Evolutionary conservation across 2,797 vertebrate species (phyloP).

Genomic region (Simalia tracyae): DNA sequence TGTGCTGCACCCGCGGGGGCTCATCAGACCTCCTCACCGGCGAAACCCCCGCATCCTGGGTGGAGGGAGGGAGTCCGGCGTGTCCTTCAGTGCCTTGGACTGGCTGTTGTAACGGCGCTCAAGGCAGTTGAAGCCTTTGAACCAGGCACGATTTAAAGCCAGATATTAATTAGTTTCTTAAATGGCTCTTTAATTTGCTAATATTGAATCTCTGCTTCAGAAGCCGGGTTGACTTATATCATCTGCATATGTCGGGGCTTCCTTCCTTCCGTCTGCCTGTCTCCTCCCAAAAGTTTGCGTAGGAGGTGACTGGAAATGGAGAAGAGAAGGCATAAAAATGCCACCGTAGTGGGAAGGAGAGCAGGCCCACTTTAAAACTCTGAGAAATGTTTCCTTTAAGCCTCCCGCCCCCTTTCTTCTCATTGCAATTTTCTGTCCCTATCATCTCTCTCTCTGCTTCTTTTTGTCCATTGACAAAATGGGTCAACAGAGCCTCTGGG

Average conservation of each 20-base stretch:
- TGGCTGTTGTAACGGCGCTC: background rate
- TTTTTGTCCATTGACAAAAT: background rate
- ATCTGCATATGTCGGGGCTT: background rate
- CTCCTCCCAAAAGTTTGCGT: background rate
- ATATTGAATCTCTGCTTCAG: constrained; percentile 22
- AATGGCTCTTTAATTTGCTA: constrained; percentile 20
- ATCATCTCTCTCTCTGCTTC: background rate
- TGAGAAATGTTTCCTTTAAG: background rate
- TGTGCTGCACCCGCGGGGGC: too few species aligned
- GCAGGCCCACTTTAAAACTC: background rate
- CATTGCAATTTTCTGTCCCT: background rate
- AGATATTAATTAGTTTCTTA: constrained; percentile 43
- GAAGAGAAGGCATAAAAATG: background rate
- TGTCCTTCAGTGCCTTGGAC: background rate
- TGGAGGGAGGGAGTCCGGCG: background rate
- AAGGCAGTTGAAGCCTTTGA: constrained; percentile 19
- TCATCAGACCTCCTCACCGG: background rate
- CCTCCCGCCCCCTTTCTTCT: background rate
- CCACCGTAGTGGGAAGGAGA: accelerated
- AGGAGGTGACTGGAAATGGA: background rate
- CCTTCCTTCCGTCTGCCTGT: background rate
- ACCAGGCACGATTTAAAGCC: constrained; percentile 1
- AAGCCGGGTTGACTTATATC: background rate
- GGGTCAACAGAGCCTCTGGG: background rate
- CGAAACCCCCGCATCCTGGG: too few species aligned